These are phyloP conservation scores for Pagetopsis macropterus DNA, from an alignment of 2,797 vertebrate species.

Conservation along the genomic window DNA sequence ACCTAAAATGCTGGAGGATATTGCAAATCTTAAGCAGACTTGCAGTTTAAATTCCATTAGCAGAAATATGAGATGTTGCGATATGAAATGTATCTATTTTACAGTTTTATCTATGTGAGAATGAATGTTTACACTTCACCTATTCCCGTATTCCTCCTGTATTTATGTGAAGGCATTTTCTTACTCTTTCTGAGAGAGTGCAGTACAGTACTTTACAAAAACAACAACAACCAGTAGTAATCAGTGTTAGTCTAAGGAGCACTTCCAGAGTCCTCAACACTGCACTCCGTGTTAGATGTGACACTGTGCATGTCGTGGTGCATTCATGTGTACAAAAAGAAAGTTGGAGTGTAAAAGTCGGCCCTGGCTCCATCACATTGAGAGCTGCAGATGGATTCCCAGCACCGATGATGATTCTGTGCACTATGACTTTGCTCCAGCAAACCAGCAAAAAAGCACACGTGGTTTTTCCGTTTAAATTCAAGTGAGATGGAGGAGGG, in stretches of 20 bases:
- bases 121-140: background rate
- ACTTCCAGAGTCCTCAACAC: slow-evolving; percentile 52
- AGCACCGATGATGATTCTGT: slow-evolving; percentile 33
- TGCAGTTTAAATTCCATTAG: slow-evolving; percentile 30
- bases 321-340: slow-evolving; percentile 18
- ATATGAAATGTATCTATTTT: slow-evolving; percentile 9
- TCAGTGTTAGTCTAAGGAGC: slow-evolving; percentile 44
- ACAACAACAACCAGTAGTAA: slow-evolving; percentile 52
- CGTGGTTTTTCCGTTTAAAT: slow-evolving; percentile 48
- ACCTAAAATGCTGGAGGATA: slow-evolving; percentile 46
- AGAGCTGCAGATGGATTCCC: slow-evolving; percentile 20
- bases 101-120: slow-evolving; percentile 15
- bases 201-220: slow-evolving; percentile 56
- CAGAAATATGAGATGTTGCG: slow-evolving; percentile 24
- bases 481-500: slow-evolving; percentile 15
- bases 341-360: slow-evolving; percentile 20
- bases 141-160: slow-evolving; percentile 10
- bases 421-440: slow-evolving; percentile 30
- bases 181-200: slow-evolving; percentile 18
- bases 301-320: slow-evolving; percentile 14
- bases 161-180: slow-evolving; percentile 44
- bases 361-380: slow-evolving; percentile 35
- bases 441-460: slow-evolving; percentile 39
- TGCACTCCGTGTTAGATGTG: slow-evolving; percentile 34
- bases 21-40: background rate